Base-by-base conservation (phyloP, 2,113 vertebrate genomes). In the Pelecanus crispus region DNA sequence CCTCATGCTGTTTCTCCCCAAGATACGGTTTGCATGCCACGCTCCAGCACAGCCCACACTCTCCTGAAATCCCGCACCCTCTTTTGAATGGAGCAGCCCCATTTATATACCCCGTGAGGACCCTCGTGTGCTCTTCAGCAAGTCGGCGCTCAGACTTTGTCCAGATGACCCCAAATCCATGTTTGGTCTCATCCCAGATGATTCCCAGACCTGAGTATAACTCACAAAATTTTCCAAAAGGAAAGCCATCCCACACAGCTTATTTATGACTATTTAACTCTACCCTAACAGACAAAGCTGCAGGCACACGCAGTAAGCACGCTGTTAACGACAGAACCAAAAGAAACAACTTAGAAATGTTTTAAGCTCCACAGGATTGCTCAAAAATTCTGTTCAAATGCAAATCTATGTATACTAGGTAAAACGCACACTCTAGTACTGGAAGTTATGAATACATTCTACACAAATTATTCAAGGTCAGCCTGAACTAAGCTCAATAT, bases 11-110 rank as follows among this genome's bases (percentile, higher is more conserved):
- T 21, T 45, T 31, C 29, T 71, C 63, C 65, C 20, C 28, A 28
- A 1, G 52, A 11, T 5, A 1, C 0, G 5, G 28, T 49, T 55
- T 18, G 20, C 24, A 21, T 8, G 34, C 32, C 29, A 5, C 0
- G 2, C 21, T 34, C 26, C 10, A 3, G 40, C 45, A 13, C 44
- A 45, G 36, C 58, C 38, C 49, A 31, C 3, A 0, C 32, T 9
- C 32, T 34, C 73, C 58, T 6, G 0, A 77, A 55, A 56, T 20
- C 91, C 80, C 7, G 1, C n/a, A n/a, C 31, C 11, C 24, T 15
- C 9, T 29, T 36, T 21, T 6, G 29, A 36, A 12, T 4, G 36
- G 29, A 22, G 28, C 52, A 34, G 21, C 56, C 29, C 25, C 13
- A 0, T 49, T 16, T 50, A 6, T 5, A 31, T 6, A 10, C 29